A percentile compares a stretch with the other conserved stretches of the same genome.
Evolutionary conservation across 2,113 vertebrate genomes (phyloP).

Genomic region (Cephalopholis sonnerati): DNA sequence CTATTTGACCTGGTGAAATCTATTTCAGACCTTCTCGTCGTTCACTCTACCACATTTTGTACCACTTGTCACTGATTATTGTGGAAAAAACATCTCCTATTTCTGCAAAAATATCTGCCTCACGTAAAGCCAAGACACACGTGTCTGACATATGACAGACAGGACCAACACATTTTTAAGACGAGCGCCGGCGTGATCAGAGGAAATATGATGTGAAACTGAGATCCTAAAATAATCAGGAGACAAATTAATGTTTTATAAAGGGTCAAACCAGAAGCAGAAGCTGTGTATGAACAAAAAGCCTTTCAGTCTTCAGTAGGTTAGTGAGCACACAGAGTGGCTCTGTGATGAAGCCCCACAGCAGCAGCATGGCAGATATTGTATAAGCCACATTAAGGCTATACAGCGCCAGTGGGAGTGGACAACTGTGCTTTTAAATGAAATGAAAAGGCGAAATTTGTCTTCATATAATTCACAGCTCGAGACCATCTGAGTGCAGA

Average conservation of each 20-base stretch:
- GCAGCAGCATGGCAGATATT: constrained; percentile 45
- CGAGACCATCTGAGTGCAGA: constrained; percentile 34
- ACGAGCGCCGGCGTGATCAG: background rate
- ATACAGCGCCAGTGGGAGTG: constrained; percentile 51
- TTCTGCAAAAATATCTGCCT: background rate
- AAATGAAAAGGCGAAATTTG: constrained; percentile 64
- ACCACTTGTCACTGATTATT: background rate
- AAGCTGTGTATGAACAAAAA: constrained; percentile 34
- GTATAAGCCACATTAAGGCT: constrained; percentile 44
- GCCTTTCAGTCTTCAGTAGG: constrained; percentile 32
- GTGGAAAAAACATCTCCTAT: background rate
- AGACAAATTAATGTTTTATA: constrained; percentile 32
- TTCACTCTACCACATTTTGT: background rate
- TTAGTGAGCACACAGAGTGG: constrained; percentile 40
- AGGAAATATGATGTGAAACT: constrained; percentile 19
- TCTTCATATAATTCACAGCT: constrained; percentile 59
- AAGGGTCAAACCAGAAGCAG: constrained; percentile 14
- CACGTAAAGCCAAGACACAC: background rate
- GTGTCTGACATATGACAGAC: background rate
- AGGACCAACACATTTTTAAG: background rate
- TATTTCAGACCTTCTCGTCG: no score
- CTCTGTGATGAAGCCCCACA: constrained; percentile 38
- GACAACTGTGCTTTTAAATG: constrained; percentile 51
- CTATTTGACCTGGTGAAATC: no score
- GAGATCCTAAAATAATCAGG: constrained; percentile 8